A percentile compares a stretch with the other conserved stretches of the same genome.
These are phyloP conservation scores for Rhineura floridana DNA, from an alignment of 2,113 vertebrate species.

Conservation along the genomic window DNA sequence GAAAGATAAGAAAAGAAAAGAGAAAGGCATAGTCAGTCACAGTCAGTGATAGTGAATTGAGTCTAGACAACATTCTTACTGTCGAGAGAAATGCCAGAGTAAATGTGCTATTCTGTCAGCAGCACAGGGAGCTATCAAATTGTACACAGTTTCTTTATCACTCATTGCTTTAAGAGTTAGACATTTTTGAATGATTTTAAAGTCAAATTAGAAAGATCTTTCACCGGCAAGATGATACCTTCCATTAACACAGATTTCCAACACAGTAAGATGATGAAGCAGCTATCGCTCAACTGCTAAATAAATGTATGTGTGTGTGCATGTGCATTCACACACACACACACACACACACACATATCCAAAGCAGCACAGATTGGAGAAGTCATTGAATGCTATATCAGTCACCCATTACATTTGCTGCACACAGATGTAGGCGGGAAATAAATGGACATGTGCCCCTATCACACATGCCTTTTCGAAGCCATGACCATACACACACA, in stretches of 20 bases:
- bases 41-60: not conserved
- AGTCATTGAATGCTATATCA: not conserved
- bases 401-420: not conserved
- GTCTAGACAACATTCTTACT: not conserved
- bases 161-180: slow-evolving; percentile 5
- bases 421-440: not conserved
- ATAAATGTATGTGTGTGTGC: too few species aligned
- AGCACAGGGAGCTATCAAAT: slow-evolving; percentile 4
- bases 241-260: slow-evolving; percentile 2
- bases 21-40: slow-evolving; percentile 25
- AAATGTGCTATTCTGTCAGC: not conserved
- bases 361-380: slow-evolving; percentile 2
- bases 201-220: slow-evolving; percentile 15
- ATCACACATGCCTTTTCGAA: not conserved
- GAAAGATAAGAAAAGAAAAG: slow-evolving; percentile 28
- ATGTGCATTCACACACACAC: too few species aligned
- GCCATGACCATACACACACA: not conserved
- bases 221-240: slow-evolving; percentile 13
- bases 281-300: slow-evolving; percentile 9
- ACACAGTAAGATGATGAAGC: not conserved
- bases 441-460: not conserved
- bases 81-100: not conserved
- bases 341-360: too few species aligned
- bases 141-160: not conserved
- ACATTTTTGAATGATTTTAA: slow-evolving; percentile 25